Percentiles rank a stretch among this genome's conserved stretches.
phyloP scores from a whole-genome alignment of 2,888 invertebrate genomes.

The Oxytorus armatus region DNA sequence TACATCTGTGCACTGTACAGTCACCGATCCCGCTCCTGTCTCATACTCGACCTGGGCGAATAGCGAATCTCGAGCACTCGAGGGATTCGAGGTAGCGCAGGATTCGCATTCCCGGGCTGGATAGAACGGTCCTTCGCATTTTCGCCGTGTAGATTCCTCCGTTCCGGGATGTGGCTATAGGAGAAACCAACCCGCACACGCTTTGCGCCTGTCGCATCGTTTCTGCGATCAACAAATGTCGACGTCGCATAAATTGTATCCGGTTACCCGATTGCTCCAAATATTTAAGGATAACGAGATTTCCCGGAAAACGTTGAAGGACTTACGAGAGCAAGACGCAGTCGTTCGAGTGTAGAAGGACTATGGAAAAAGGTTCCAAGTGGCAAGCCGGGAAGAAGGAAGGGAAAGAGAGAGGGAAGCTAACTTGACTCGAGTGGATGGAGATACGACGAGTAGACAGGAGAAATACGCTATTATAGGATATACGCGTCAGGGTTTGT shows the following conservation, averaged over 20 bases:
- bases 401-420: background rate
- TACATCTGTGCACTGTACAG: background rate
- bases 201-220: constrained; percentile 9
- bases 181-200: background rate
- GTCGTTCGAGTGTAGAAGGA: background rate
- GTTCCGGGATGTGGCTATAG: background rate
- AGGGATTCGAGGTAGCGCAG: constrained; percentile 68
- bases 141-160: constrained; percentile 54
- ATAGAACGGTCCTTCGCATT: constrained; percentile 54
- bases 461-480: constrained; percentile 30
- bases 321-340: background rate
- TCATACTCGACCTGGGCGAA: constrained; percentile 51
- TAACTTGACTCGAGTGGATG: constrained; percentile 27
- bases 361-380: background rate
- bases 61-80: constrained; percentile 70
- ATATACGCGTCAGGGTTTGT: constrained; percentile 30
- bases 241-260: constrained; percentile 62
- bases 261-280: constrained; percentile 52
- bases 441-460: constrained; percentile 8
- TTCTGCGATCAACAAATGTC: constrained; percentile 13
- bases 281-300: constrained; percentile 49
- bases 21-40: constrained; percentile 17
- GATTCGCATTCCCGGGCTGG: constrained; percentile 68
- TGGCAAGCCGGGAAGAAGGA: background rate
- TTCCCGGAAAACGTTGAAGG: background rate